Evolutionary conservation across 2,113 vertebrate genomes (phyloP).

Genomic region (Atractosteus spatula): DNA sequence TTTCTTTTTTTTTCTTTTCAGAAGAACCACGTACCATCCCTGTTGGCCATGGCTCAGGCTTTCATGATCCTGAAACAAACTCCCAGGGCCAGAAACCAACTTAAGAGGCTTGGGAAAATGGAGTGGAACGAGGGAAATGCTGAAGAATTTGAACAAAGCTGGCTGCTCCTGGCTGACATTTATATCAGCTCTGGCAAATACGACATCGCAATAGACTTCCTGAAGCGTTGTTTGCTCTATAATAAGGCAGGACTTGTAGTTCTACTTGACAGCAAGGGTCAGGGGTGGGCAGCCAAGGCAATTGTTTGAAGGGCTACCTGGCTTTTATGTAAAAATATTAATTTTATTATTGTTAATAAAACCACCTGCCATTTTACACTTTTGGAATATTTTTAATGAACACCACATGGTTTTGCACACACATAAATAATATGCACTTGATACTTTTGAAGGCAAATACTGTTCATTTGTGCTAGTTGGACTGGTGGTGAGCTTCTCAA

Average conservation of each 20-base stretch:
- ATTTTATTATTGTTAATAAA: no score
- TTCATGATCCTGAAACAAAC: constrained; percentile 51
- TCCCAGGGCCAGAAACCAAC: constrained; percentile 57
- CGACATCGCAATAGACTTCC: constrained; percentile 54
- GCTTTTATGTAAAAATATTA: no score
- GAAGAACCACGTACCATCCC: constrained; percentile 38
- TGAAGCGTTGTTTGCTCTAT: constrained; percentile 57
- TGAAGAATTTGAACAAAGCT: constrained; percentile 55
- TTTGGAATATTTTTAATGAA: no score
- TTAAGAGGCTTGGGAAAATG: constrained; percentile 54
- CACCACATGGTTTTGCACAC: no score
- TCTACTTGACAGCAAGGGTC: no score
- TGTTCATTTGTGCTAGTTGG: no score
- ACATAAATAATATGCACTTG: no score
- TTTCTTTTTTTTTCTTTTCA: constrained; percentile 22
- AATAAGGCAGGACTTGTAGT: constrained; percentile 58
- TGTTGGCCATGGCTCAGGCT: constrained; percentile 53
- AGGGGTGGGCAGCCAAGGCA: no score
- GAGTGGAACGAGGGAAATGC: constrained; percentile 42
- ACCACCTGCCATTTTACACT: no score
- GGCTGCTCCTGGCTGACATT: constrained; percentile 66
- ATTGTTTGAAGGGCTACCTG: no score
- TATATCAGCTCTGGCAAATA: constrained; percentile 66
- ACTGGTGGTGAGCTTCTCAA: no score
- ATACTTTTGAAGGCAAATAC: no score